Conservation (phyloP, 2,888 invertebrate genomes). For the Oscheius onirici region DNA sequence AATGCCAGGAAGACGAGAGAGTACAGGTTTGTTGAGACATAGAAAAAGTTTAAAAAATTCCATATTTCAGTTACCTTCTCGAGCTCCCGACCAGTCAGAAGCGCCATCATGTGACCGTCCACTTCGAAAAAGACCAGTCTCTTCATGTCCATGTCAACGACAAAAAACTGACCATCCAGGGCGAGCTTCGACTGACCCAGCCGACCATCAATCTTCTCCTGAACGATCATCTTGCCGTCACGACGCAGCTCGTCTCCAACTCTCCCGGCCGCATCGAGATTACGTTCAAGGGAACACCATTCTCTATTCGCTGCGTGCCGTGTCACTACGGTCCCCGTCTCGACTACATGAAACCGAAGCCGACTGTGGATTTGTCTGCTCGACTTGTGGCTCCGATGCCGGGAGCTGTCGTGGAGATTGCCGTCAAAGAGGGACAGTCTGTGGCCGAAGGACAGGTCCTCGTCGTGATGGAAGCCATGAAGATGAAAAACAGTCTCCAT, state of each 20-base stretch:
- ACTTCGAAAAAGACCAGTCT: constrained; percentile 53
- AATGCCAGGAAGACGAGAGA: too few species aligned
- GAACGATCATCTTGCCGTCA: constrained; percentile 71
- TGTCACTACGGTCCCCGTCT: constrained; percentile 74
- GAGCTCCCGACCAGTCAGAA: constrained; percentile 59
- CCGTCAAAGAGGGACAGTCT: constrained; percentile 71
- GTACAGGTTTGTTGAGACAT: too few species aligned
- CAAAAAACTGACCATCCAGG: constrained; percentile 67
- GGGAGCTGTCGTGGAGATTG: constrained; percentile 76
- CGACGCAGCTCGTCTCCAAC: constrained; percentile 73
- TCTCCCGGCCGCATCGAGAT: constrained; percentile 72
- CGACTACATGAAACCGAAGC: constrained; percentile 76
- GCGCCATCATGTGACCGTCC: constrained; percentile 48
- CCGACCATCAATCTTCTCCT: constrained; percentile 74
- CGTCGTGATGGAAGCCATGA: too few species aligned
- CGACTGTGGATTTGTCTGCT: constrained; percentile 73
- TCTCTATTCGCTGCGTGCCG: constrained; percentile 74
- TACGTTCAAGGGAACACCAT: constrained; percentile 74
- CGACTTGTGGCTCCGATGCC: too few species aligned
- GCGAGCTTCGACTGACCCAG: constrained; percentile 74
- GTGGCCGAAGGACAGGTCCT: constrained; percentile 77
- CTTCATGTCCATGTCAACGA: constrained; percentile 37
- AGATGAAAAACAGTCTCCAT: constrained; percentile 79
- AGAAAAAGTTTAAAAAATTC: too few species aligned
- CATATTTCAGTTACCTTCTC: constrained; percentile 51